Evolutionary conservation across 2,888 invertebrate genomes (phyloP).

Genomic region (Spisula solida): DNA sequence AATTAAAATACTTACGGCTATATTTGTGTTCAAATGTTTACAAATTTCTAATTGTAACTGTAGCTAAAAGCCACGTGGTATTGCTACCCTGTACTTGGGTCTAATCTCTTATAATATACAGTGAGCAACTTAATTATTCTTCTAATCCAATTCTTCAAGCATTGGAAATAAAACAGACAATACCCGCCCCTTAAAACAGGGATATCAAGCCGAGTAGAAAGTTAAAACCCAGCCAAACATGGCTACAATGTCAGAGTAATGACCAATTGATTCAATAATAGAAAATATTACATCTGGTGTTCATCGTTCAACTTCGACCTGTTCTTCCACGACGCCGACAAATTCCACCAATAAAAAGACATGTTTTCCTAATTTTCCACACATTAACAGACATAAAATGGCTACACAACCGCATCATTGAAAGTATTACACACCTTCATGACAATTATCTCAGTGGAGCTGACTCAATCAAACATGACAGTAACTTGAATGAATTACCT

Average conservation of each 20-base stretch:
- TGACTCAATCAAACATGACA: neutral
- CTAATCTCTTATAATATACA: too few species aligned
- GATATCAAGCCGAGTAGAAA: neutral
- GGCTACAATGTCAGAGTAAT: neutral
- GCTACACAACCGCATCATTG: neutral
- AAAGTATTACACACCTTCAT: constrained; percentile 13
- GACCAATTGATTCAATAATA: constrained; percentile 17
- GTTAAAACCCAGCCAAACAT: neutral
- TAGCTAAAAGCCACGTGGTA: too few species aligned
- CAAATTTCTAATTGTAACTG: too few species aligned
- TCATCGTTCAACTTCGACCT: constrained; percentile 8
- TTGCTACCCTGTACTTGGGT: too few species aligned
- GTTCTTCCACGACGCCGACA: neutral
- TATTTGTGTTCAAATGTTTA: too few species aligned
- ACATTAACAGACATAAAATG: constrained; percentile 5
- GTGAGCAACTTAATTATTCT: too few species aligned
- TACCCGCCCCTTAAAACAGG: neutral
- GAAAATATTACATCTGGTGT: constrained; percentile 22
- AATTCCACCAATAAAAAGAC: neutral
- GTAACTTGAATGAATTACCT: neutral
- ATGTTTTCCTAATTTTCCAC: neutral
- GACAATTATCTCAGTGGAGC: neutral
- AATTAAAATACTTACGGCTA: too few species aligned
- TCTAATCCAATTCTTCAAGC: neutral
- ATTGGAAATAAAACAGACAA: neutral